Base-by-base conservation (phyloP, 2,888 invertebrate species). In the Bhutanitis thaidina region DNA sequence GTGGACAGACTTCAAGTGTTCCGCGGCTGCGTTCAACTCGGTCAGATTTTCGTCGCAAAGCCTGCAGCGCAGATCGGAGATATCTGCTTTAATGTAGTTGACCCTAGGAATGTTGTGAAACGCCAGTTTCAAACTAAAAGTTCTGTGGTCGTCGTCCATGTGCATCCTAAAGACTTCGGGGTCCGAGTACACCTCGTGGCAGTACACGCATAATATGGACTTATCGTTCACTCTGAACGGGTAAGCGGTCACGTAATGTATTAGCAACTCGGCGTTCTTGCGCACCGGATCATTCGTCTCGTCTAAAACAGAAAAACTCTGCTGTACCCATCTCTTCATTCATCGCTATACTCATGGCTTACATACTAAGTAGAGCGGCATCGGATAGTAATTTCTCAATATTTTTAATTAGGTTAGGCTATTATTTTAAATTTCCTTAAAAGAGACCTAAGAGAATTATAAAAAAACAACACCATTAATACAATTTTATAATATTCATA, bases 181-280 rank as follows among this genome's bases (percentile, higher is more conserved):
- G 41, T 86, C 82, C 43, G 82, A 80, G 67, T 67, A 85, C 3
- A 80, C 58, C 55, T 86, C 85, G 55, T 80, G 80, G 68, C 87
- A 88, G 74, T 80, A 86, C 49, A 86, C 86, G 74, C 88, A 88
- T 43, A 85, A 71, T 64, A 86, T 78, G 12, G 79, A 78, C 54
- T 81, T 87, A 69, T 83, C 81, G 67, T 82, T 82, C 38, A 87
- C 84, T 52, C 86, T 68, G 71, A 88, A 88, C 34, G 87, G 87
- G 60, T 79, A 83, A 29, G 85, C 87, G 55, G 86, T 87, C n/a
- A 85, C 78, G 71, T 67, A 73, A 52, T 77, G 73, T 58, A 88
- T 66, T 55, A 88, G 70, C 49, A 65, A 70, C 64, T 79, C 80
- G 57, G 86, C 86, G 74, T 88, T 88, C 57, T 71, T 63, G 59